Evolutionary conservation across 2,888 invertebrate genomes (phyloP), one percentile per base, ranked within the genome.

Genomic region (Pammene fasciana): DNA sequence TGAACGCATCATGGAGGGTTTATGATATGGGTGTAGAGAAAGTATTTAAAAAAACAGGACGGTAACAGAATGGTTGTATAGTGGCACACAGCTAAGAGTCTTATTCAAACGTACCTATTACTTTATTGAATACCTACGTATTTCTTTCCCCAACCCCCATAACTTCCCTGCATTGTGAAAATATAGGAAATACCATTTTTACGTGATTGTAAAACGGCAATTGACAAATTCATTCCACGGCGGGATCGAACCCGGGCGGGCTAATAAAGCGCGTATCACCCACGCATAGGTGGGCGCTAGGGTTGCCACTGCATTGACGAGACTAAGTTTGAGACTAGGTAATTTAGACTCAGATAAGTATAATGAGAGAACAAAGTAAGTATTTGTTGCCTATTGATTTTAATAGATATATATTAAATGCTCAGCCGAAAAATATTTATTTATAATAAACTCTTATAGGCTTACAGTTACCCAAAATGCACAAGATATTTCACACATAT

Each of bases 151-250:
- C 13, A 13, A 11, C 36, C 67, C 45, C 56, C n/a, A 38, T 16
- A 14, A 41, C 3, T 36, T 13, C 41, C 16, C 13, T 8, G 6
- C 5, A 26, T 4, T 8, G 41, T 43, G 41, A 36, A 45, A 67
- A 60, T 56, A 41, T 41, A 54, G 34, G 26, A 46, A 56, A 68
- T 38, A 46, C 16, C 50, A 59, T 57, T 68, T 64, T 64, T 59
- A 36, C 57, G 68, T 36, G 57, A 50, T 54, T 57, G 52, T 59
- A 45, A 59, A 68, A 45, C 11, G 64, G 64, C 57, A 46, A 57
- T 67, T 68, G 68, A 65, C 68, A 64, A 68, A 68, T 68, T 68
- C 64, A 68, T 68, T 64, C 56, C 10, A 34, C n/a, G 14, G 43
- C 50, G 45, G 67, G 45, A 52, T 57, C 57, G 57, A 56, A 41